These are phyloP conservation scores for Polyodon spathula DNA, from an alignment of 2,113 vertebrate species.

Conservation along the genomic window DNA sequence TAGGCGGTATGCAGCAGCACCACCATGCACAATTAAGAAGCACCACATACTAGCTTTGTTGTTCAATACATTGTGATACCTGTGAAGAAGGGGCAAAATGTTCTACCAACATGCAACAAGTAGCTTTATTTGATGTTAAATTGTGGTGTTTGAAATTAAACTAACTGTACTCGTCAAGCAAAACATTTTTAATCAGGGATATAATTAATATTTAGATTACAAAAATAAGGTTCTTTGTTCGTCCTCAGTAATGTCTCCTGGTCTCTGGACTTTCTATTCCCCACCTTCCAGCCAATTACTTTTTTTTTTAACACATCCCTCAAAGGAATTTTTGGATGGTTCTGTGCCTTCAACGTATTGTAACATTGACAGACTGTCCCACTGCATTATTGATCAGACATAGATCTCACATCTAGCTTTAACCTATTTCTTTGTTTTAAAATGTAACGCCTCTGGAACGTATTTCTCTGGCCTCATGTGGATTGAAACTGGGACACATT, in stretches of 20 bases:
- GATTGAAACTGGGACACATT: slow-evolving; percentile 31
- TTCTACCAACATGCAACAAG: too few relatives aligned
- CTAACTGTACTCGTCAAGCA: too few relatives aligned
- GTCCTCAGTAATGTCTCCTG: too few relatives aligned
- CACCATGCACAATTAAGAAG: too few relatives aligned
- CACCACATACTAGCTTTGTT: too few relatives aligned
- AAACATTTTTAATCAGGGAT: neutral
- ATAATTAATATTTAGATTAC: too few relatives aligned
- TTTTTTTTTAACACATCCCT: slow-evolving; percentile 25
- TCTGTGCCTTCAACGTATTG: slow-evolving; percentile 30
- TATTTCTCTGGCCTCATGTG: slow-evolving; percentile 24
- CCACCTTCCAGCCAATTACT: neutral
- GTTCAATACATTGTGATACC: too few relatives aligned
- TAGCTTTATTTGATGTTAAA: too few relatives aligned
- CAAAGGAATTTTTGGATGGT: slow-evolving; percentile 8
- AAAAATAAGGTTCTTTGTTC: too few relatives aligned
- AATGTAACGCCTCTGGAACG: slow-evolving; percentile 25
- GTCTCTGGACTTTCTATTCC: too few relatives aligned
- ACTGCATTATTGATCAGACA: slow-evolving; percentile 38
- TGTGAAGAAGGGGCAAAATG: too few relatives aligned
- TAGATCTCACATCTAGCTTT: slow-evolving; percentile 22
- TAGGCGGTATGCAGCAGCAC: neutral
- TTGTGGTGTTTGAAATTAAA: too few relatives aligned
- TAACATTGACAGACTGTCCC: slow-evolving; percentile 17
- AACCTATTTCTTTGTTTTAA: slow-evolving; percentile 42